These are phyloP conservation scores for Olivierus martensii DNA, from an alignment of 1,140 invertebrate species.

Conservation along the genomic window DNA sequence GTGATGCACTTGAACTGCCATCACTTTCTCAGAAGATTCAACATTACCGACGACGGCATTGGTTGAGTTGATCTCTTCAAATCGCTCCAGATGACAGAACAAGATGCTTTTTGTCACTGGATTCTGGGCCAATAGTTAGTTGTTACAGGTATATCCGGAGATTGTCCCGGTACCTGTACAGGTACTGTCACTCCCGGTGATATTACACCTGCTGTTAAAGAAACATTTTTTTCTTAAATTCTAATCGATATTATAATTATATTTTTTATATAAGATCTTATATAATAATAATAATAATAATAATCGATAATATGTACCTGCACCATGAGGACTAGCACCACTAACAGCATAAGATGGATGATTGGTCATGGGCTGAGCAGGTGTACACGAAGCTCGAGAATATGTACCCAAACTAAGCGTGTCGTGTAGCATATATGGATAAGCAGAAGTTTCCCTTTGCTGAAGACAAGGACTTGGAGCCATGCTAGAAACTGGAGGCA, in stretches of 20 bases:
- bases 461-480: constrained; percentile 65
- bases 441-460: constrained; percentile 58
- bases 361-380: constrained; percentile 29
- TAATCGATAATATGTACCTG: constrained; percentile 18
- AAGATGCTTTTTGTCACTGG: constrained; percentile 62
- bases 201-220: constrained; percentile 62
- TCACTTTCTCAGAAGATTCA: too few relatives aligned
- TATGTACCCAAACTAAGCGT: constrained; percentile 53
- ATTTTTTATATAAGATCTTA: background rate
- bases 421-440: constrained; percentile 83
- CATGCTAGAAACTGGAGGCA: constrained; percentile 49
- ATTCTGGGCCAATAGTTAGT: constrained; percentile 89
- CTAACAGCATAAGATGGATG: constrained; percentile 16
- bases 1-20: too few relatives aligned
- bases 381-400: constrained; percentile 47
- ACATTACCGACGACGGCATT: too few relatives aligned
- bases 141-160: constrained; percentile 53
- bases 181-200: constrained; percentile 91
- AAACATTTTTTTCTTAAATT: too few relatives aligned
- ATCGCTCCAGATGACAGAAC: constrained; percentile 18
- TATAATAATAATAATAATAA: background rate
- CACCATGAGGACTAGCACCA: constrained; percentile 13
- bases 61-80: too few relatives aligned
- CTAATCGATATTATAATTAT: constrained; percentile 29
- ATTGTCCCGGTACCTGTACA: constrained; percentile 86